Evolutionary conservation across 2,797 vertebrate species (phyloP), one percentile per base, ranked within the genome.

Genomic region (Spea hammondii): DNA sequence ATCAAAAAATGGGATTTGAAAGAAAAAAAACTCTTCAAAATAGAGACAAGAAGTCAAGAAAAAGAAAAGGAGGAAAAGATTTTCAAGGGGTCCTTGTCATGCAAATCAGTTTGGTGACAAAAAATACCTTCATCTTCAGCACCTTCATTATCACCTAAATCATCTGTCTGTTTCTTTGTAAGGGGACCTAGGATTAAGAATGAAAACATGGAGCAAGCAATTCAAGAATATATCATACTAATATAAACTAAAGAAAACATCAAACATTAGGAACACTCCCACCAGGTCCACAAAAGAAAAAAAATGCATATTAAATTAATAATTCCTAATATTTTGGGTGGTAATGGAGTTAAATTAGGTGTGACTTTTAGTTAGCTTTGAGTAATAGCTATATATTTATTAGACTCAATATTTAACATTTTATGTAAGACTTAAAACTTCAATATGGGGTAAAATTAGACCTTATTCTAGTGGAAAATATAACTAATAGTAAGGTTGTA

Each of bases 111-210:
- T 97, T 95, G 94, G 94, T 91, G 91, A 92, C 90, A 89, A 93
- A 93, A 94, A 97, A 98, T 99, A 99, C 98, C 98, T 99, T 99
- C 95, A 88, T 99, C 97, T 91, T 98, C 97, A 90, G 96, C 94
- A 95, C 95, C 96, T 93, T 97, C 97, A 97, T 93, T 99, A 97
- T 97, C 97, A 95, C 94, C 93, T 98, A 99, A 98, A 97, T 96
- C 97, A 99, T 99, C 97, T 95, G 94, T 95, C 95, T 99, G 95
- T 99, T 99, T 99, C 98, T 99, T 99, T 99, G 98, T 96, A 95
- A 99, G 95, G 94, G 97, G 97, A 99, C 97, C 97, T 99, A 98
- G 94, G 96, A 98, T 97, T 94, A 95, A 98, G 94, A 98, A 96
- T 83, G 96, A 89, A 98, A 97, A 96, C 94, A 95, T 94, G 95